Evolutionary conservation across 2,888 invertebrate species (phyloP).

Genomic region (Mylabris sibirica): DNA sequence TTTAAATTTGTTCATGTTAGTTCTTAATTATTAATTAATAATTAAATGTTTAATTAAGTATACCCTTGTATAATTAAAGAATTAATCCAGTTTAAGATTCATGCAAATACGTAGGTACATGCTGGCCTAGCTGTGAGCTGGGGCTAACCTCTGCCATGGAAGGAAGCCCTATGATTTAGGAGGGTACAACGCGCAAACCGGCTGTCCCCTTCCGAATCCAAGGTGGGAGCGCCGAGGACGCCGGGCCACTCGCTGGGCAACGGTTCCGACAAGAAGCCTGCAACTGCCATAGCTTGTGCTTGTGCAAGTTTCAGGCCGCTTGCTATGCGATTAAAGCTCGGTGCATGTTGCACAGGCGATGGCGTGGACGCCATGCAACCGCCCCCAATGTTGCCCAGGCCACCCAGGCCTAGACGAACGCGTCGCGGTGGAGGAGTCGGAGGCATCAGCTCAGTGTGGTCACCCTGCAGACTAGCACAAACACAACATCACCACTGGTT

Average conservation of each 20-base stretch:
- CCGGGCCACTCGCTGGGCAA: conserved; percentile 41
- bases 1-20: not conserved
- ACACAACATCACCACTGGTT: conserved; percentile 56
- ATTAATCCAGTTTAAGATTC: conserved; percentile 2
- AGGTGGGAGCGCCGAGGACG: conserved; percentile 42
- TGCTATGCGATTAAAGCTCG: conserved; percentile 68
- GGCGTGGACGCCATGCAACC: conserved; percentile 55
- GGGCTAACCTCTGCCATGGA: conserved; percentile 71
- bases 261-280: conserved; percentile 69
- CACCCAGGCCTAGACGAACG: conserved; percentile 55
- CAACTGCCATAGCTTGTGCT: conserved; percentile 75
- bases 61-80: not conserved
- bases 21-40: not conserved
- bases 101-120: conserved; percentile 34
- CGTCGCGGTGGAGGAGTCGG: conserved; percentile 68
- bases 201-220: conserved; percentile 56
- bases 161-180: conserved; percentile 69
- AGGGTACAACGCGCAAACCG: conserved; percentile 60
- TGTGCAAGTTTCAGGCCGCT: conserved; percentile 76
- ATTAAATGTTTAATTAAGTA: not conserved
- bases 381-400: conserved; percentile 48
- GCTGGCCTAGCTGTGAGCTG: conserved; percentile 39
- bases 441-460: conserved; percentile 70
- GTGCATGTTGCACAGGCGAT: conserved; percentile 56
- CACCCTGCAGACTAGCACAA: conserved; percentile 66